Base-by-base conservation (phyloP, 1,140 invertebrate genomes). In the Campoletis sonorensis region DNA sequence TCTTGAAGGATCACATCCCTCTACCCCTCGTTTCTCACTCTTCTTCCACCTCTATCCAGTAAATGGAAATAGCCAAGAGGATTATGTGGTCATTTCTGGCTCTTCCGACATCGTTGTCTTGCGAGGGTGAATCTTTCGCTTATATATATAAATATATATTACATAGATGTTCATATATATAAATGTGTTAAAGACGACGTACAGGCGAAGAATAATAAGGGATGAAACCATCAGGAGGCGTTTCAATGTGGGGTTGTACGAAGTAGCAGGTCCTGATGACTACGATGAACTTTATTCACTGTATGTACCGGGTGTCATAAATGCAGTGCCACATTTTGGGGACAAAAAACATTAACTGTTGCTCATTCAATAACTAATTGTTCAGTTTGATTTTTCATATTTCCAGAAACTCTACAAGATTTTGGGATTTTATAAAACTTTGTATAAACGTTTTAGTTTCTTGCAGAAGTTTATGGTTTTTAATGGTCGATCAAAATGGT, bases 51-150 rank as follows among this genome's bases (percentile, higher is more conserved):
- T n/a, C 4, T 58, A 58, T 23, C 21, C 18, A 45, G 40, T 45
- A 58, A 58, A 58, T 58, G 18, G 54, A 23, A 58, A 73, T 73
- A 33, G 71, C 13, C 71, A 21, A 33, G 23, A 26, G 71, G 71
- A 49, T 49, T 73, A 73, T 73, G 18, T 49, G 71, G 71, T 73
- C 71, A 73, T 73, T 73, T 73, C 71, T 45, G 40, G 11, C 23
- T 49, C 21, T 40, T 58, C 18, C 10, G 18, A 58, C 21, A 23
- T 58, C 54, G 54, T n/a, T 58, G 54, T 3, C 54, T 58, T 18
- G 18, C 54, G 18, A 58, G 54, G 54, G 54, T 45, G 40, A 45
- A 45, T 45, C 40, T 45, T 45, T 13, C n/a, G 40, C 40, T 13
- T 11, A 45, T 13, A 11, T 11, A 45, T 45, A 45, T 45, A 45